Evolutionary conservation across 2,797 vertebrate species (phyloP), one percentile per base, ranked within the genome.

Genomic region (Fratercula arctica): DNA sequence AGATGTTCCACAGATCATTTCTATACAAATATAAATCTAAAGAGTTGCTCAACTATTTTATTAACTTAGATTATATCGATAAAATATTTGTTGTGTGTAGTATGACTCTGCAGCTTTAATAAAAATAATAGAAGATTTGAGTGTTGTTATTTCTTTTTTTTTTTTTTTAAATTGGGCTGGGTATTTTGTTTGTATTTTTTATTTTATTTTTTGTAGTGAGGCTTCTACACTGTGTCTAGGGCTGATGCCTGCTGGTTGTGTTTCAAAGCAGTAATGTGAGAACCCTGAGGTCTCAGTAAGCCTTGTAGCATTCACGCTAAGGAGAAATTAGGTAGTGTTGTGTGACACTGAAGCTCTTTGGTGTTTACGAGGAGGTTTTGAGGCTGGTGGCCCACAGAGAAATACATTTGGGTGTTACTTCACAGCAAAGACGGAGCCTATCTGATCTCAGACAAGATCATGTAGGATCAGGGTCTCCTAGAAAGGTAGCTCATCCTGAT

Each of bases 1-100:
- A 97, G 88, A 82, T 57, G 84, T 95, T 96, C 91, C 95, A 96
- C 92, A 96, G 95, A 97, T 97, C 89, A 95, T 98, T 98, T 98
- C 97, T 98, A 98, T 97, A 98, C 95, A 97, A 96, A 98, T 98
- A 96, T 97, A 98, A 98, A 97, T 97, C 95, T 97, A 91, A 98
- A 98, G 97, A 97, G 86, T 96, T 96, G 97, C 95, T 97, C 96
- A 97, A 95, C 98, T 98, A 98, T 98, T 98, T 98, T 98, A 98
- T 98, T 98, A 98, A 98, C 97, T 96, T 98, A 98, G 98, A 97
- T 96, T 98, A 97, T 98, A 98, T 98, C 95, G 15, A 95, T 92
- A 94, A 98, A 98, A 95, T 97, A 97, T 97, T 97, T 97, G 97
- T 97, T 94, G 97, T 98, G 97, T 97, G 98, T 98, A 97, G 97